Percentiles rank a stretch among this genome's conserved stretches.
Evolutionary conservation across 2,113 vertebrate species (phyloP).

Genomic region (Dasypus novemcinctus): DNA sequence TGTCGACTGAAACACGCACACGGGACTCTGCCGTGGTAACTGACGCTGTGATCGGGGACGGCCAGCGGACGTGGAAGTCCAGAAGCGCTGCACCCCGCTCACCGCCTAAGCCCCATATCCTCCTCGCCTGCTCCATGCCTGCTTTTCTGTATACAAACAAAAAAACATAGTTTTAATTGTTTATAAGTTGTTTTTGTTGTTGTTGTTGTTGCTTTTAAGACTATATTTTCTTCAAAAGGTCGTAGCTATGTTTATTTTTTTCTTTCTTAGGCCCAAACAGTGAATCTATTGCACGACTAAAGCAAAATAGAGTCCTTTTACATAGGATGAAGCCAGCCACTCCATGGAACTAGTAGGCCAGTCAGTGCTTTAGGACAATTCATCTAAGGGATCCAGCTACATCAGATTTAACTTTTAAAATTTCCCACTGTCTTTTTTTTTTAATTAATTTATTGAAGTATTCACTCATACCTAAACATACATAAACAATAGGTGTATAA

Average conservation of each 20-base stretch:
- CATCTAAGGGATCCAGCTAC: neutral
- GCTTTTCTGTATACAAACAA: neutral
- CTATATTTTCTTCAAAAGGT: neutral
- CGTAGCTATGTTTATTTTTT: neutral
- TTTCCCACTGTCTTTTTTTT: neutral
- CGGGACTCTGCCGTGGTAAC: rapidly evolving
- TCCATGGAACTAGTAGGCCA: neutral
- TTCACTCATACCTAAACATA: too few species aligned
- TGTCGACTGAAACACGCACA: rapidly evolving
- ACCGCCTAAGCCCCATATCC: neutral
- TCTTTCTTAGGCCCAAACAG: neutral
- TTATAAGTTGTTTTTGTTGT: neutral
- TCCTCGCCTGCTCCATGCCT: neutral
- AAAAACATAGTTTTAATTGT: neutral
- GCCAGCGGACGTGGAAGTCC: too few species aligned
- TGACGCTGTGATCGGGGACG: neutral
- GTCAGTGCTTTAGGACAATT: neutral
- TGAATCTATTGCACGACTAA: neutral
- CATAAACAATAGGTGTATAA: too few species aligned
- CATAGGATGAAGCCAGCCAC: neutral
- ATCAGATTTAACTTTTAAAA: neutral
- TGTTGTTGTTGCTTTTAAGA: neutral
- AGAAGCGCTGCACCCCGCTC: too few species aligned
- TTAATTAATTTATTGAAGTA: too few species aligned
- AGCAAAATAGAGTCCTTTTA: neutral